Evolutionary conservation across 2,797 vertebrate genomes (phyloP), one percentile per base, ranked within the genome.

Genomic region (Trachurus trachurus): DNA sequence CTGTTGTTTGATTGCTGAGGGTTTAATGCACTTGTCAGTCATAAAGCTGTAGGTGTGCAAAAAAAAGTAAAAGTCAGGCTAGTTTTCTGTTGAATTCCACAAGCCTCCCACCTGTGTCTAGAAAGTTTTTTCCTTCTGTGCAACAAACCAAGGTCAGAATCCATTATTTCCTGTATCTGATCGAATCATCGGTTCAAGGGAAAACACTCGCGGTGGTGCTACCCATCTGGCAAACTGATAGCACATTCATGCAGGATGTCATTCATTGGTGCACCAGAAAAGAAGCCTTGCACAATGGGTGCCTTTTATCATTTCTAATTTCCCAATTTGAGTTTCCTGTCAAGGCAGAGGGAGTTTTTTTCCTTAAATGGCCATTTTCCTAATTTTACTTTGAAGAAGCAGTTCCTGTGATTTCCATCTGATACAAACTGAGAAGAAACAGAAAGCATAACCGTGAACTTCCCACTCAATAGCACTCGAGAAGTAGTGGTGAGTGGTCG

Each of bases 21-120:
- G 21, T 85, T 90, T 88, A 87, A 86, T 89, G 84, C 60, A 67
- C 67, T 68, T 87, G 92, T 87, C 92, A 84, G 58, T 91, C 84
- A 88, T n/a, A 68, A 45, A 57, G 22, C 75, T 59, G 84, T 65
- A 50, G 58, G 77, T 66, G 56, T 4, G 29, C 50, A 26, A 26
- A 26, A 63, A 63, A 7, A 64, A 61, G 76, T 58, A 31, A 83
- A 74, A 76, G 66, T 61, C 10, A 50, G 66, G 53, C 60, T 49
- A 6, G 10, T 76, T 69, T 64, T 61, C 26, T 61, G 26, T 74
- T 76, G 9, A 70, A n/a, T 71, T 82, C 40, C 1, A 47, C 65
- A 60, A 76, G 66, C 16, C n/a, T 71, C 70, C 77, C 66, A 77
- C 54, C 22, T 66, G 17, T 71, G 54, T 57, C 22, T 50, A 5